phyloP scores from a whole-genome alignment of 2,888 invertebrate species.

The Drosophila pullipes region DNA sequence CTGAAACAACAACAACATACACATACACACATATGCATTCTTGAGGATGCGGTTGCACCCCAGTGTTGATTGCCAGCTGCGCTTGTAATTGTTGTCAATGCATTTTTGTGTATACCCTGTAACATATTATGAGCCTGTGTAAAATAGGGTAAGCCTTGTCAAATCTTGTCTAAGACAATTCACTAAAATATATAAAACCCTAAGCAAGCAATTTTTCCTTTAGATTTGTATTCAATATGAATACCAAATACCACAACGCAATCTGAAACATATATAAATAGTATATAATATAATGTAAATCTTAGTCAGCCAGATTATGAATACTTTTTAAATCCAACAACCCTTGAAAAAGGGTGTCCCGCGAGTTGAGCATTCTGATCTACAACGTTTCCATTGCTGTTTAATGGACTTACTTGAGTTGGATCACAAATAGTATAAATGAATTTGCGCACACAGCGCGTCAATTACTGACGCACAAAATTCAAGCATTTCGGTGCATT shows the following conservation, averaged over 20 bases:
- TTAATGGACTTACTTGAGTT: not conserved
- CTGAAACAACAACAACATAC: not conserved
- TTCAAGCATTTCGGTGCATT: conserved; percentile 19
- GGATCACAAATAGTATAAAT: not conserved
- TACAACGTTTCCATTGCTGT: conserved; percentile 2
- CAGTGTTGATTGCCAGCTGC: conserved; percentile 32
- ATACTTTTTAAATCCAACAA: not conserved
- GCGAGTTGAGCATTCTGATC: not conserved
- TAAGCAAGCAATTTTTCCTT: not conserved
- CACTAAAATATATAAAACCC: not conserved
- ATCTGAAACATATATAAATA: not conserved
- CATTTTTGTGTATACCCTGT: conserved; percentile 26
- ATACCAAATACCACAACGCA: not conserved
- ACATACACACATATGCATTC: not conserved
- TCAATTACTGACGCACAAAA: conserved; percentile 18
- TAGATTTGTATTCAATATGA: not conserved
- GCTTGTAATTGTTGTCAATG: conserved; percentile 43
- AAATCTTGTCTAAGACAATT: not conserved
- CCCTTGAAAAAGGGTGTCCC: not conserved
- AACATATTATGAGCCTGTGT: not conserved
- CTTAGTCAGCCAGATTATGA: not conserved
- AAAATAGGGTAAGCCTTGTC: not conserved
- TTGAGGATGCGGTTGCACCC: conserved; percentile 2
- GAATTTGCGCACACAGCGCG: not conserved
- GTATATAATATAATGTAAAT: not conserved